These are phyloP conservation scores for Narcine bancroftii DNA, from an alignment of 2,113 vertebrate species.

Conservation along the genomic window DNA sequence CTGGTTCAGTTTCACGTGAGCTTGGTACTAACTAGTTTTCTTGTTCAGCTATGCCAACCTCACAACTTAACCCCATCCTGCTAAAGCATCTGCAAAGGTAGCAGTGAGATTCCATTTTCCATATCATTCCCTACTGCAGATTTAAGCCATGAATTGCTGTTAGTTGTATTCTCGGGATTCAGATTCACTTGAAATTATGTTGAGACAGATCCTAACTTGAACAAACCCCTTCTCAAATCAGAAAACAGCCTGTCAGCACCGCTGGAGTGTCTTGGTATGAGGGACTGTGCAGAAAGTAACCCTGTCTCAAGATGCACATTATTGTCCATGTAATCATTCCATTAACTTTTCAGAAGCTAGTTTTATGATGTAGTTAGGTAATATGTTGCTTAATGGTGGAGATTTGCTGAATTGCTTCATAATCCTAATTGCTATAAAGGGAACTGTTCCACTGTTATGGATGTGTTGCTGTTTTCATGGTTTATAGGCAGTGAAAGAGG, in stretches of 20 bases:
- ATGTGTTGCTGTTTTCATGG: neutral
- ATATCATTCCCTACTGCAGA: neutral
- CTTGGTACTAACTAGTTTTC: neutral
- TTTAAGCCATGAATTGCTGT: neutral
- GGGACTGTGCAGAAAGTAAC: neutral
- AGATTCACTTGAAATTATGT: neutral
- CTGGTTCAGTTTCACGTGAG: neutral
- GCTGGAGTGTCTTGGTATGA: neutral
- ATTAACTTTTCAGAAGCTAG: conserved; percentile 18
- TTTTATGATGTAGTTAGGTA: conserved; percentile 30
- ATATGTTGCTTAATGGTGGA: neutral
- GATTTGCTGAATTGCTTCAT: conserved; percentile 26
- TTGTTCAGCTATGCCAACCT: neutral
- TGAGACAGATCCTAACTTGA: neutral
- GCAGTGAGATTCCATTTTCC: neutral
- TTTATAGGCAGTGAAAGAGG: neutral
- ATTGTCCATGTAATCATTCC: conserved; percentile 8
- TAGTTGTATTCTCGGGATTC: neutral
- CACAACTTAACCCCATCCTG: neutral
- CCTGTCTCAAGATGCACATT: neutral
- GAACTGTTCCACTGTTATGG: conserved; percentile 3
- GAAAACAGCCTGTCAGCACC: neutral
- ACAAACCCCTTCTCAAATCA: neutral
- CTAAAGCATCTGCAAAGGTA: neutral
- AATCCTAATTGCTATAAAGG: conserved; percentile 19